Evolutionary conservation across 1,140 invertebrate genomes (phyloP), one percentile per base, ranked within the genome.

Genomic region (Pseudomyrmex cubaensis): DNA sequence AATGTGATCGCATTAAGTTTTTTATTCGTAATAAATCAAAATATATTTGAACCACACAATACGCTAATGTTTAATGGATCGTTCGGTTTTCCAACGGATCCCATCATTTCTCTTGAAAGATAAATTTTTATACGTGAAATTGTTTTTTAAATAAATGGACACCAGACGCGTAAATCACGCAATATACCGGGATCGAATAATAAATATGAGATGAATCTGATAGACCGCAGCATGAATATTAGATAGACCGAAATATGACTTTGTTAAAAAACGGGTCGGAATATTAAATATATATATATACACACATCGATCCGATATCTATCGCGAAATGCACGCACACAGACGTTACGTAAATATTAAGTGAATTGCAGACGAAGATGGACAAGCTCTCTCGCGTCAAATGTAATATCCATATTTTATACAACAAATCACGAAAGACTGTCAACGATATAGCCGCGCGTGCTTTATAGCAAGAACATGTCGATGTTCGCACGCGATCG

Each of bases 151-250:
- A 62, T 62, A 62, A 74, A 74, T 61, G 12, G 35, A 74, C 48
- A 54, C 7, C 22, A 13, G n/a, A 62, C 9, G 70, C 8, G 12
- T 10, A 74, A 74, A 25, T 74, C 57, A 74, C 0, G 2, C 9
- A 46, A 62, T 62, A 62, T 48, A 35, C 17, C 22, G 17, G 25
- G 35, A 35, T 12, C 25, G 54, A 74, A 74, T 62, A 74, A 74
- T 62, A 74, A 74, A 74, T 74, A 61, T 46, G n/a, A 61, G 54
- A 62, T 1, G 13, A 62, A 4, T 61, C 17, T 15, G 35, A 75
- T 17, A 75, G 9, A 25, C 56, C 25, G 15, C 46, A 74, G 15
- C 46, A 74, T 75, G 63, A 50, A 75, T 75, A 48, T 63, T 48
- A 50, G 44, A 48, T 13, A 35, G 69, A 0, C 1, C 8, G 15